These are phyloP conservation scores for Bufo bufo DNA, from an alignment of 2,113 vertebrate genomes.

Conservation along the genomic window DNA sequence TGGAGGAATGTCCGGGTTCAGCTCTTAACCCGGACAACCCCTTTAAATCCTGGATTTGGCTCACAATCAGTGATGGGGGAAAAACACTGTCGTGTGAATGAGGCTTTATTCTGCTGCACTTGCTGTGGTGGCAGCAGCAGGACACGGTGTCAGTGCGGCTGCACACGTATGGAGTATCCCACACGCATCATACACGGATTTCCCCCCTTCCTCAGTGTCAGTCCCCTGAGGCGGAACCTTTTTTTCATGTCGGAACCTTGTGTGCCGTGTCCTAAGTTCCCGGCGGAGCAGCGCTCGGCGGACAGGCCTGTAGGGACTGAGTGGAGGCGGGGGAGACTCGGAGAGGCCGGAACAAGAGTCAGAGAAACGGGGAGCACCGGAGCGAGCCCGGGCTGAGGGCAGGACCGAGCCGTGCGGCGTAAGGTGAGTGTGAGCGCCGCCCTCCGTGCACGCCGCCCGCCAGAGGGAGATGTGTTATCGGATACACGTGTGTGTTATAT, in stretches of 20 bases:
- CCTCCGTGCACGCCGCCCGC: neutral
- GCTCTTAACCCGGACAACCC: no score
- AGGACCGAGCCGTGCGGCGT: neutral
- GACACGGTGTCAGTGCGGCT: no score
- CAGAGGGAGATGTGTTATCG: neutral
- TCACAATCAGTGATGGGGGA: no score
- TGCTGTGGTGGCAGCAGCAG: no score
- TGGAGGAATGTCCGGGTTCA: no score
- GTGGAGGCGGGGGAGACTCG: constrained; percentile 41
- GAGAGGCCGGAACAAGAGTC: constrained; percentile 52
- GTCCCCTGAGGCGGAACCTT: constrained; percentile 48
- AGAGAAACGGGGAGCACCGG: constrained; percentile 14
- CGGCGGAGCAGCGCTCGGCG: constrained; percentile 45
- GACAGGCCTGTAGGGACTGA: constrained; percentile 55
- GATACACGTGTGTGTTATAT: constrained; percentile 9
- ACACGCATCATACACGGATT: no score
- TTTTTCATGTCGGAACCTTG: constrained; percentile 36
- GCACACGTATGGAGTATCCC: no score
- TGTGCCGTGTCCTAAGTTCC: constrained; percentile 36
- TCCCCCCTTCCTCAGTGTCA: neutral
- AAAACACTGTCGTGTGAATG: no score
- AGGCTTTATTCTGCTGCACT: no score
- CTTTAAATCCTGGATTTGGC: no score
- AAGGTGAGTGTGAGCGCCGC: neutral
- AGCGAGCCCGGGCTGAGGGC: neutral